Percentiles rank a stretch among this genome's conserved stretches.
These are phyloP conservation scores for Enteromius mattozi DNA, from an alignment of 2,797 vertebrate genomes.

Conservation along the genomic window DNA sequence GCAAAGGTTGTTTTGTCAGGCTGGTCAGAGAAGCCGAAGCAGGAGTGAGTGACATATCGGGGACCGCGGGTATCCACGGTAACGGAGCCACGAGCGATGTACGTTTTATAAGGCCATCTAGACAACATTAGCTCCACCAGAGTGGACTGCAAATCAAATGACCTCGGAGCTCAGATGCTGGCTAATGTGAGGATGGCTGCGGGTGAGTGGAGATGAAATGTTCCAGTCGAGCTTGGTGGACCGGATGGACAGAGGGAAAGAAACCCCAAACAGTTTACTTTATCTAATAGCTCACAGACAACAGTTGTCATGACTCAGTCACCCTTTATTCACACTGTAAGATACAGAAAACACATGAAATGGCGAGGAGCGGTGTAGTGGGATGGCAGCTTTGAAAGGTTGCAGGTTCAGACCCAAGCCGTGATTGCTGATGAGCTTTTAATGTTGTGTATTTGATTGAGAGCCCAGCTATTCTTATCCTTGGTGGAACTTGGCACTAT, in stretches of 20 bases:
- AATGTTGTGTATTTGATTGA: not conserved
- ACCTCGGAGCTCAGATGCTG: slow-evolving; percentile 37
- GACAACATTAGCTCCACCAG: slow-evolving; percentile 67
- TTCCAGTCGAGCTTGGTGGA: not conserved
- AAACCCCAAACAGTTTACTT: not conserved
- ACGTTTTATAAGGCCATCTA: slow-evolving; percentile 69
- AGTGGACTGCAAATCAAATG: slow-evolving; percentile 69
- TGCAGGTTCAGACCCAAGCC: not conserved
- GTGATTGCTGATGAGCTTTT: not conserved
- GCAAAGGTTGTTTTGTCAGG: slow-evolving; percentile 77
- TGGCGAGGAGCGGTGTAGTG: no score
- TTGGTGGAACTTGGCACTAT: not conserved
- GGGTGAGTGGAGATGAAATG: slow-evolving; percentile 28
- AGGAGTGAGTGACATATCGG: slow-evolving; percentile 73
- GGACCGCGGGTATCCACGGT: slow-evolving; percentile 61
- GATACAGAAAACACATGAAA: not conserved
- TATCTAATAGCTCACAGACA: not conserved
- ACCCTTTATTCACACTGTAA: not conserved
- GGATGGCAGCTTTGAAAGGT: not conserved
- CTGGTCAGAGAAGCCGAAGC: slow-evolving; percentile 59
- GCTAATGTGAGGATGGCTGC: slow-evolving; percentile 15
- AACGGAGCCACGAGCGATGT: slow-evolving; percentile 52
- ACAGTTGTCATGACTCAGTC: not conserved
- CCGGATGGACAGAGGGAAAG: slow-evolving; percentile 12
- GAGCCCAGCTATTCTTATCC: not conserved